A percentile compares a stretch with the other conserved stretches of the same genome.
These are phyloP conservation scores for Andrena bicolor DNA, from an alignment of 2,888 invertebrate genomes.

Conservation along the genomic window DNA sequence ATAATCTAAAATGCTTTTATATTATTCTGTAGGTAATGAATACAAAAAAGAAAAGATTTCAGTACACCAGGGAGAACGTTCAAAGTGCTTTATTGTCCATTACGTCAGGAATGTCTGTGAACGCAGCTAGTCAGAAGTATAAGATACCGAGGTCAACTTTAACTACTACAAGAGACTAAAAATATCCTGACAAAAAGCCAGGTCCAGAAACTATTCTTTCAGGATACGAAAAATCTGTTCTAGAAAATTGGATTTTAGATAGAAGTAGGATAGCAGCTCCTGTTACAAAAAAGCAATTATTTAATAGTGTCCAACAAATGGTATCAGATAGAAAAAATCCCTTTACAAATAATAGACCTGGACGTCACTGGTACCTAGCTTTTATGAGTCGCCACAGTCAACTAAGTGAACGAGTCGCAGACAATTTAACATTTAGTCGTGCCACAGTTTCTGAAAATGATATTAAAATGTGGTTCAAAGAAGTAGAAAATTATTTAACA, in stretches of 20 bases:
- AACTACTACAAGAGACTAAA: neutral
- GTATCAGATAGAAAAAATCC: neutral
- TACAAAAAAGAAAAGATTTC: neutral
- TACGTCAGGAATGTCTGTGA: neutral
- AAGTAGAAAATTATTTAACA: too few species aligned
- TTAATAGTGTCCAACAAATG: neutral
- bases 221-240: neutral
- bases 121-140: neutral
- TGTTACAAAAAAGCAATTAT: neutral
- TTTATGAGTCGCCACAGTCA: neutral
- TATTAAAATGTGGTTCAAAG: too few species aligned
- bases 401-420: neutral
- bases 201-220: neutral
- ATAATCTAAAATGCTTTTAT: neutral
- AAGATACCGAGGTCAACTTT: neutral
- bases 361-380: neutral
- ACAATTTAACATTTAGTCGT: neutral
- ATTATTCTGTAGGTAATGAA: neutral
- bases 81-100: neutral
- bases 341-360: neutral
- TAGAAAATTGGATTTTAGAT: neutral
- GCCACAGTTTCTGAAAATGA: too few species aligned
- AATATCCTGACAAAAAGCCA: neutral
- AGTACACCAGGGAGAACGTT: neutral
- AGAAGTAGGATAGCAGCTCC: neutral